Percentiles rank a stretch among this genome's conserved stretches.
Conservation (phyloP, 1,140 invertebrate species). For the Copidosoma floridanum region DNA sequence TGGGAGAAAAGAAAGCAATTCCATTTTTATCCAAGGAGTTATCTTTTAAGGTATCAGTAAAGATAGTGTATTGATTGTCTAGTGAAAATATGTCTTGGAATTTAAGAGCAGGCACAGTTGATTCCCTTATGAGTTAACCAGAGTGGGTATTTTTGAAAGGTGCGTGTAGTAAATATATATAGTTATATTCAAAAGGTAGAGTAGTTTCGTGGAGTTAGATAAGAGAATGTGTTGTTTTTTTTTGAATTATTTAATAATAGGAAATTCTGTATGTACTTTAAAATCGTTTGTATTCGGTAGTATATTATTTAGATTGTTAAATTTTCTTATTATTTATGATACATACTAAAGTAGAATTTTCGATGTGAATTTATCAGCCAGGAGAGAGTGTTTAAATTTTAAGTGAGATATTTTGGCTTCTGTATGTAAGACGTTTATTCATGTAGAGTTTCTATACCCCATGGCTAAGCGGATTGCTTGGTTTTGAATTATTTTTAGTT, state of each 20-base stretch:
- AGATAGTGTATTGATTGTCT: background rate
- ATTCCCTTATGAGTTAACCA: background rate
- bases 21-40: too few relatives aligned
- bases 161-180: background rate
- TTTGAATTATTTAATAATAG: background rate
- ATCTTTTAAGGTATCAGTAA: background rate
- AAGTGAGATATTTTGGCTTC: constrained; percentile 4
- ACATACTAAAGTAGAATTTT: background rate
- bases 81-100: background rate
- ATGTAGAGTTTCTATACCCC: constrained; percentile 9
- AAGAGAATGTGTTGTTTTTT: background rate
- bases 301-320: background rate
- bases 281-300: too few relatives aligned
- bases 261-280: too few relatives aligned
- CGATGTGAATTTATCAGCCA: background rate
- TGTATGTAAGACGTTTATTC: constrained; percentile 2
- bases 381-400: background rate
- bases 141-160: background rate
- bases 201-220: too few relatives aligned
- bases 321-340: background rate
- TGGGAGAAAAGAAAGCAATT: too few relatives aligned
- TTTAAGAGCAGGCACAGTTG: background rate
- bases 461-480: constrained; percentile 7
- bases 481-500: constrained; percentile 11
- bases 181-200: background rate